Evolutionary conservation across 2,797 vertebrate species (phyloP).

Genomic region (Ibycter americanus): DNA sequence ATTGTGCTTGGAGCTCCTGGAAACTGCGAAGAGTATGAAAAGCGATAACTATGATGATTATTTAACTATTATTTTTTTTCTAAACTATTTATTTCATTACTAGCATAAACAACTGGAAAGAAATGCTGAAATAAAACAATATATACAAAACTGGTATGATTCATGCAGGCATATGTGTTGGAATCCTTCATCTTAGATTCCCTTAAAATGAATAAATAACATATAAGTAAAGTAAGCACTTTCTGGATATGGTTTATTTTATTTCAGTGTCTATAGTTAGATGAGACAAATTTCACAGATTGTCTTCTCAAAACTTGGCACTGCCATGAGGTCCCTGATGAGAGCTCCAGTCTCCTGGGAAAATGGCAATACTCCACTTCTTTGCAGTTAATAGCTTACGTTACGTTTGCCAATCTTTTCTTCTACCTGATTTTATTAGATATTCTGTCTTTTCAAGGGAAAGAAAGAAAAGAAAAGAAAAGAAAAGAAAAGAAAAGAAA

Average conservation of each 20-base stretch:
- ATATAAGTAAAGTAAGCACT: background rate
- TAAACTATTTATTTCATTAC: background rate
- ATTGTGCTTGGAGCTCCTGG: background rate
- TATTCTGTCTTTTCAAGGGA: background rate
- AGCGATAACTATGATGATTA: fast-evolving
- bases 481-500: no score
- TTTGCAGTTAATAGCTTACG: background rate
- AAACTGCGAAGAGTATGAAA: background rate
- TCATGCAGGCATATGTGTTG: background rate
- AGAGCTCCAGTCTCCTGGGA: background rate
- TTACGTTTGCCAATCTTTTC: background rate
- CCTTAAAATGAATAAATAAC: background rate
- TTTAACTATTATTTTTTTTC: background rate
- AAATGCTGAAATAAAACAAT: background rate
- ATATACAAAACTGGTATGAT: background rate
- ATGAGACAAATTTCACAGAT: background rate
- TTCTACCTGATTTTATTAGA: background rate
- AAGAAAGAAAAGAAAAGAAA: no score
- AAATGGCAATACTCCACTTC: background rate
- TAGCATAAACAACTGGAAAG: background rate
- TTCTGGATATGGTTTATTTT: background rate
- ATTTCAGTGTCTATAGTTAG: background rate
- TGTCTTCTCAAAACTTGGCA: background rate
- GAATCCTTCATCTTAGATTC: background rate
- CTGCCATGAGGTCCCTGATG: background rate